These are phyloP conservation scores for Cydia fagiglandana DNA, from an alignment of 1,140 invertebrate species.

Conservation along the genomic window DNA sequence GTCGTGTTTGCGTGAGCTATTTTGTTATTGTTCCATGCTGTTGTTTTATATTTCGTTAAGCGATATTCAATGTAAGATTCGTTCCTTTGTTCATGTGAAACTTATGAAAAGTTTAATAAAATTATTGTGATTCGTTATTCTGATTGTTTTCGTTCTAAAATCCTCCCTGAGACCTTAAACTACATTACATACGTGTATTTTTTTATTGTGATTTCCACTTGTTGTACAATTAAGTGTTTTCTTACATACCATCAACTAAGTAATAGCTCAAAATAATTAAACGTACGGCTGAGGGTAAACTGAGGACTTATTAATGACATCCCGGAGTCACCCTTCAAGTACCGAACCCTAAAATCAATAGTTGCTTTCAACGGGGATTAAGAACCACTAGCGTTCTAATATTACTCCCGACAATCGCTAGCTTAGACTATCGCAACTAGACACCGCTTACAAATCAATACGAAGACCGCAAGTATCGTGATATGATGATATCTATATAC, in stretches of 20 bases:
- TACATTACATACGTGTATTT: too few species aligned
- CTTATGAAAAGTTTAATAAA: not conserved
- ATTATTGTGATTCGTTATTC: not conserved
- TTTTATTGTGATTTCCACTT: too few species aligned
- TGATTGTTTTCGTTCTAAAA: not conserved
- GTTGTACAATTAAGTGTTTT: too few species aligned
- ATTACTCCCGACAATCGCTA: not conserved
- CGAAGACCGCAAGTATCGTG: too few species aligned
- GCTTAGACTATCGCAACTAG: too few species aligned
- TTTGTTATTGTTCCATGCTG: not conserved
- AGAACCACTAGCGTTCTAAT: constrained; percentile 11
- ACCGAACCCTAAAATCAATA: constrained; percentile 5
- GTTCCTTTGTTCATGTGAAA: not conserved
- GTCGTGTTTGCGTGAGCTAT: not conserved
- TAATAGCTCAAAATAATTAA: not conserved
- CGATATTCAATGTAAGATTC: not conserved
- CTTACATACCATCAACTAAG: too few species aligned
- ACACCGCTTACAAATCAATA: too few species aligned
- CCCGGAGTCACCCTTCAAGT: not conserved
- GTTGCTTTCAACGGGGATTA: not conserved
- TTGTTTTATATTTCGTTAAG: not conserved
- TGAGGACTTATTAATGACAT: not conserved
- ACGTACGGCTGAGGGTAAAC: not conserved
- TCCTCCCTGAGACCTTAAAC: not conserved
- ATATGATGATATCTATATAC: too few species aligned